Conservation (phyloP, 1,140 invertebrate species). For the Formica exsecta region DNA sequence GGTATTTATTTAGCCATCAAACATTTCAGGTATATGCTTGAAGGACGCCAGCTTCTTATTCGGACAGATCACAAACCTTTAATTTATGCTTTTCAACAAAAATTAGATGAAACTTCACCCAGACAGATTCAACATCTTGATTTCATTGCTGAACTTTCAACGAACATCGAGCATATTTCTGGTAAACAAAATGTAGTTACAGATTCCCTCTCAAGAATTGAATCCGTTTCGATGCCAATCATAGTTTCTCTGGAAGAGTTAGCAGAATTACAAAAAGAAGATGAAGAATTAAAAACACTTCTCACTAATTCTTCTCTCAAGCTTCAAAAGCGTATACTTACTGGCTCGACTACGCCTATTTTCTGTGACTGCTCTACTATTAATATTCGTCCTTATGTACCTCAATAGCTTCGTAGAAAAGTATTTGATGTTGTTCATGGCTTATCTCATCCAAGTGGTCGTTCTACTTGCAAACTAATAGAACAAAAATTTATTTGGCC, state of each 20-base stretch:
- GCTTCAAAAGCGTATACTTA: background rate
- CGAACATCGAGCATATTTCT: background rate
- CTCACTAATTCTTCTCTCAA: background rate
- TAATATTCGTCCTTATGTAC: constrained; percentile 9
- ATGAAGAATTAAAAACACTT: constrained; percentile 18
- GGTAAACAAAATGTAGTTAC: background rate
- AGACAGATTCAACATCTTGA: background rate
- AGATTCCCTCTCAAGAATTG: background rate
- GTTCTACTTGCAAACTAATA: background rate
- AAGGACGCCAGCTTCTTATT: constrained; percentile 61
- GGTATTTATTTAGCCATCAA: constrained; percentile 76
- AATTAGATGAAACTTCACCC: background rate
- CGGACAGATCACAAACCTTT: constrained; percentile 26
- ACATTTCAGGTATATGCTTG: constrained; percentile 77
- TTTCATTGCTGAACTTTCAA: background rate
- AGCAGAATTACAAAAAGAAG: background rate
- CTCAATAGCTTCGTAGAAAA: background rate
- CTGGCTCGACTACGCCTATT: background rate
- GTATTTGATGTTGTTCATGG: constrained; percentile 5
- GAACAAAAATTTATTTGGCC: constrained; percentile 8
- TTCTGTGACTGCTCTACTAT: background rate
- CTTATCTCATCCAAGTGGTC: background rate
- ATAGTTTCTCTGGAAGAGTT: background rate
- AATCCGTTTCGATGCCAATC: background rate
- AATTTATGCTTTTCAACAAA: constrained; percentile 20